These are phyloP conservation scores for Amphipyra tragopoginis DNA, from an alignment of 2,888 invertebrate species.

Conservation along the genomic window DNA sequence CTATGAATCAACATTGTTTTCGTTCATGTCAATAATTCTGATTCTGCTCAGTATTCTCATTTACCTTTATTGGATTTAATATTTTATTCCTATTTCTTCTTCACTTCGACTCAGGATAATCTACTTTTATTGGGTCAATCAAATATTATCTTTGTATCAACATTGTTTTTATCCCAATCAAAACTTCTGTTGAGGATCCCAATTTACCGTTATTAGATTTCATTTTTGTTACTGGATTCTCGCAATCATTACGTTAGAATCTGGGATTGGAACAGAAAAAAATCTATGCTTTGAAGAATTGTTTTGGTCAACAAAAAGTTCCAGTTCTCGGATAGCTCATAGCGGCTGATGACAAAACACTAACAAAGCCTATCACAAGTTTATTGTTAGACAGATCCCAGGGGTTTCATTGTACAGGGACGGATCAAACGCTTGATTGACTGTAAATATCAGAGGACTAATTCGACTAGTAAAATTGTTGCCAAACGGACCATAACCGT, in stretches of 20 bases:
- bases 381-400: constrained; percentile 53
- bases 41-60: background rate
- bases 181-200: background rate
- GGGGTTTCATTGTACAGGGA: constrained; percentile 38
- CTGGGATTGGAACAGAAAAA: background rate
- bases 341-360: constrained; percentile 48
- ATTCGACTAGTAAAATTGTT: too few relatives aligned
- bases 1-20: constrained; percentile 1
- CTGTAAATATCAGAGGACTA: background rate
- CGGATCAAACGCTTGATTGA: constrained; percentile 14
- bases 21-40: constrained; percentile 3
- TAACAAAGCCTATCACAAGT: constrained; percentile 60
- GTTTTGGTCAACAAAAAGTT: constrained; percentile 38
- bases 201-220: too few relatives aligned
- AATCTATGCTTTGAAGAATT: constrained; percentile 6
- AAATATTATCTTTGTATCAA: background rate
- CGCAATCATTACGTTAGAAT: too few relatives aligned
- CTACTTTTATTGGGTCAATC: background rate
- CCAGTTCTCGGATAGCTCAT: constrained; percentile 29
- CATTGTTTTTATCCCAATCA: background rate
- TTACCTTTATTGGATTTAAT: constrained; percentile 1
- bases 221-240: too few relatives aligned
- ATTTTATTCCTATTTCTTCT: background rate
- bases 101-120: background rate
- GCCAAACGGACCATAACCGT: too few relatives aligned